phyloP scores from a whole-genome alignment of 2,888 invertebrate genomes.

The Petrolisthes cinctipes region DNA sequence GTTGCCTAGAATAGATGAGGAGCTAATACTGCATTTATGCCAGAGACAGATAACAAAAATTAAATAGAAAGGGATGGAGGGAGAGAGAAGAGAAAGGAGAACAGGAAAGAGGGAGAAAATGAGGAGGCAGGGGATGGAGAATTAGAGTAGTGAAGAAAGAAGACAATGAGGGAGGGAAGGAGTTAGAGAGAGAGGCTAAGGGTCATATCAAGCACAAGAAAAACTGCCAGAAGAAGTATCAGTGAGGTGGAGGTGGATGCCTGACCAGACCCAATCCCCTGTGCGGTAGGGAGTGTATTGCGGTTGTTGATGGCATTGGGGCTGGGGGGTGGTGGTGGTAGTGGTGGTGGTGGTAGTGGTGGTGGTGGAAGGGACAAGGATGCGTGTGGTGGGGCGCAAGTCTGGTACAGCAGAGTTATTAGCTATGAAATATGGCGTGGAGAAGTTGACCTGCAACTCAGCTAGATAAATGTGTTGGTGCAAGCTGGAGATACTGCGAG shows the following conservation, averaged over 20 bases:
- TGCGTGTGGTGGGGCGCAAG: neutral
- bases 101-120: neutral
- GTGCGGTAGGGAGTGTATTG: neutral
- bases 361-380: conserved; percentile 45
- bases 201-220: neutral
- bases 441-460: conserved; percentile 36
- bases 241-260: neutral
- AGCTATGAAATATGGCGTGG: conserved; percentile 15
- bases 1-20: neutral
- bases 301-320: neutral
- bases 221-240: neutral
- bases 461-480: conserved; percentile 30
- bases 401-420: conserved; percentile 28
- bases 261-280: neutral
- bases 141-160: neutral
- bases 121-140: neutral
- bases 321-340: neutral
- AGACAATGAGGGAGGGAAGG: neutral
- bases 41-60: too few relatives aligned
- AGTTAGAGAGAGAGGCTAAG: neutral
- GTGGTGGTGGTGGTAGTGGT: neutral
- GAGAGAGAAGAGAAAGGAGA: neutral
- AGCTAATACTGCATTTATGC: neutral
- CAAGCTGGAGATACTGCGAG: conserved; percentile 30
- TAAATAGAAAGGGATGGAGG: neutral